Evolutionary conservation across 2,797 vertebrate genomes (phyloP).

Genomic region (Rhynchonycteris naso): DNA sequence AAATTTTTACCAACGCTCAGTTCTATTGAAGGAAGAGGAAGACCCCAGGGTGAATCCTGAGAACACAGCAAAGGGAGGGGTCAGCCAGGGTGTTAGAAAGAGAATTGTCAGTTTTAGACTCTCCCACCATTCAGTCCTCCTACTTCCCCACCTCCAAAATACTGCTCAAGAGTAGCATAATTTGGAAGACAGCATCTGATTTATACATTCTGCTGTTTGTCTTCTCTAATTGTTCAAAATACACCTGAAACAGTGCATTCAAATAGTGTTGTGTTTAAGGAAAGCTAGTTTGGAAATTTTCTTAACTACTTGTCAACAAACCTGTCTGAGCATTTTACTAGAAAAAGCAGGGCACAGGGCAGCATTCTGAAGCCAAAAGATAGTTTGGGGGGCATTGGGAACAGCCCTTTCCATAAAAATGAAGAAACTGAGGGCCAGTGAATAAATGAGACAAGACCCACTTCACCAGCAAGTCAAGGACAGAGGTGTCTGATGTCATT

Average conservation of each 20-base stretch:
- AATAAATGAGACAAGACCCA: neutral
- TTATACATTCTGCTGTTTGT: constrained; percentile 7
- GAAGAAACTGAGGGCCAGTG: neutral
- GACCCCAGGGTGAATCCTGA: neutral
- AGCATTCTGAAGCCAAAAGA: neutral
- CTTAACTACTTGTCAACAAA: neutral
- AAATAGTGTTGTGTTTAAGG: neutral
- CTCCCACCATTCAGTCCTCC: neutral
- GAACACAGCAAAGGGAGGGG: neutral
- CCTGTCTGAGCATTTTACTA: neutral
- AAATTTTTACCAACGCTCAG: neutral
- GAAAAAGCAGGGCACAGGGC: neutral
- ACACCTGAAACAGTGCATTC: neutral
- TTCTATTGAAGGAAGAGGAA: neutral
- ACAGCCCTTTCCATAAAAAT: neutral
- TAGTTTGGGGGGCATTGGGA: neutral
- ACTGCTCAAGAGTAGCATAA: neutral
- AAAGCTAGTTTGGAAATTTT: constrained; percentile 41
- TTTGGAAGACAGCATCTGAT: neutral
- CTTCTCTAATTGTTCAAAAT: constrained; percentile 54
- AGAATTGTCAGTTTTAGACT: neutral
- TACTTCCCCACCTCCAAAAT: neutral
- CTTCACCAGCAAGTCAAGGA: neutral
- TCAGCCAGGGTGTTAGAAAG: neutral
- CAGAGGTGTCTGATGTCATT: neutral